These are phyloP conservation scores for Eurypyga helias DNA, from an alignment of 2,113 vertebrate genomes.

Conservation along the genomic window DNA sequence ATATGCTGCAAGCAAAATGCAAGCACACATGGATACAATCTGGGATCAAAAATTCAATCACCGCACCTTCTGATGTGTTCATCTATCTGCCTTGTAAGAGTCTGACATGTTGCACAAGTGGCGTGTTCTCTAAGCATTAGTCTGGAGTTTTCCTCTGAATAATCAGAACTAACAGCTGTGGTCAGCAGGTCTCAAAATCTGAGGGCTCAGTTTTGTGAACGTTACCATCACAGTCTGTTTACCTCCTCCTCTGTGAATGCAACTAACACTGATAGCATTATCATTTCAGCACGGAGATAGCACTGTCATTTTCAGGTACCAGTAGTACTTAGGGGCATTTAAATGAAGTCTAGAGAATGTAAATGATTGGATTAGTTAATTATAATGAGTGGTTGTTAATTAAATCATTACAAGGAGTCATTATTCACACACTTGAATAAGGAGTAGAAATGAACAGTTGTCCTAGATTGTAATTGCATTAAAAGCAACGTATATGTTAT, in stretches of 20 bases:
- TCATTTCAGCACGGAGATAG: not conserved
- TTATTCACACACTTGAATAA: not conserved
- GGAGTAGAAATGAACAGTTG: not conserved
- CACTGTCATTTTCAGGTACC: not conserved
- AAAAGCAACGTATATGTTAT: not conserved
- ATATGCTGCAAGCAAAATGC: rapidly evolving
- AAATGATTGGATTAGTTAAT: not conserved
- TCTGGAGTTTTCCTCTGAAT: not conserved
- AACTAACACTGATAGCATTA: not conserved
- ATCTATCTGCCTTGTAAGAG: not conserved
- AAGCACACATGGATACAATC: not conserved
- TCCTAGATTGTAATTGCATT: not conserved
- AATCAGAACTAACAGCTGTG: not conserved
- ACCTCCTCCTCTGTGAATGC: not conserved
- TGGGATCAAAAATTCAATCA: not conserved
- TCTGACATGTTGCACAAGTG: rapidly evolving
- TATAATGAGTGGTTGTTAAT: not conserved
- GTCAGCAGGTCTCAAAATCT: not conserved
- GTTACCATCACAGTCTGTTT: not conserved
- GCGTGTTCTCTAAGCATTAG: not conserved
- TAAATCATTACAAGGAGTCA: not conserved
- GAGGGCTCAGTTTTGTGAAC: not conserved
- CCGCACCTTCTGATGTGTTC: not conserved
- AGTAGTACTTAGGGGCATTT: not conserved
- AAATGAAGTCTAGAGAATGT: not conserved